phyloP scores from a whole-genome alignment of 2,113 vertebrate genomes.

The Dolichallabes microphthalmus region DNA sequence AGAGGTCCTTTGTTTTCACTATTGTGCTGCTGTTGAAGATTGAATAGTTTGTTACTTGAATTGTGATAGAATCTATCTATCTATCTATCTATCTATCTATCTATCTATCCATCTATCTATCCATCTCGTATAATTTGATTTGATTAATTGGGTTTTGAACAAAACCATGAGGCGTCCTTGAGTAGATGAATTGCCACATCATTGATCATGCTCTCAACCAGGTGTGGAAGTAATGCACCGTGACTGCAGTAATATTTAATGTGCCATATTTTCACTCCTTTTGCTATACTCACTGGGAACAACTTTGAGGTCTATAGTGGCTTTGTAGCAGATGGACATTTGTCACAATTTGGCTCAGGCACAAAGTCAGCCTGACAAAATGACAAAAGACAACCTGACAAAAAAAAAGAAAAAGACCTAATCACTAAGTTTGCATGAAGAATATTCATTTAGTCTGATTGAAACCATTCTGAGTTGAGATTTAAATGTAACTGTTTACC shows the following conservation, averaged over 20 bases:
- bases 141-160: background rate
- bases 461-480: no score
- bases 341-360: background rate
- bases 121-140: background rate
- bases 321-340: background rate
- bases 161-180: background rate
- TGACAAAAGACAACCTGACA: background rate
- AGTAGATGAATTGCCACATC: background rate
- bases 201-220: background rate
- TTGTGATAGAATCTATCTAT: background rate
- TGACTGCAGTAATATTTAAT: background rate
- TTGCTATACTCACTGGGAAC: slow-evolving; percentile 4
- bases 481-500: no score
- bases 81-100: slow-evolving; percentile 1
- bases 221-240: background rate
- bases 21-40: background rate
- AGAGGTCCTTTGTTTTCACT: background rate
- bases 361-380: background rate
- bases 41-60: background rate
- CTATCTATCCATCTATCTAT: background rate
- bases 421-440: no score
- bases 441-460: no score
- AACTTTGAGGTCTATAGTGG: background rate
- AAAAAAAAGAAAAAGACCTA: no score
- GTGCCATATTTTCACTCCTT: background rate